Conservation (phyloP, 2,888 invertebrate genomes). For the Phrixothrix hirtus region DNA sequence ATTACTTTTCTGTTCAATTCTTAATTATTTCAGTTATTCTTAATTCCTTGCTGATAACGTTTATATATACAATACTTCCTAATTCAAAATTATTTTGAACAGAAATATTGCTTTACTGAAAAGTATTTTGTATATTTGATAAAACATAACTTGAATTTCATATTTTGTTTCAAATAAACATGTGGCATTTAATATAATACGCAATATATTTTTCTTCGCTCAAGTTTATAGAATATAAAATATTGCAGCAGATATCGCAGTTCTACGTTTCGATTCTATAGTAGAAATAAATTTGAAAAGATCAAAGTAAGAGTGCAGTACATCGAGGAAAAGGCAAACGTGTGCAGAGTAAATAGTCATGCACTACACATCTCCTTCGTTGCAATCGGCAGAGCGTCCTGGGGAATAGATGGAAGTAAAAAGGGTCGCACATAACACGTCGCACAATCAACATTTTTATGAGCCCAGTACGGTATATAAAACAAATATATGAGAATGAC, state of each 20-base stretch:
- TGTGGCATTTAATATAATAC: slow-evolving; percentile 26
- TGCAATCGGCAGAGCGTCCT: slow-evolving; percentile 12
- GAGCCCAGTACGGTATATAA: slow-evolving; percentile 42
- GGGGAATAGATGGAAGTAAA: slow-evolving; percentile 20
- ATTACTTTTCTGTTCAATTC: no score
- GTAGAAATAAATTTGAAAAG: slow-evolving; percentile 20
- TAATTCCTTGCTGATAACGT: no score
- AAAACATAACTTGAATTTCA: neutral
- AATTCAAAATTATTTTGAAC: no score
- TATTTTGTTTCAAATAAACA: slow-evolving; percentile 23
- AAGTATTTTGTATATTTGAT: no score
- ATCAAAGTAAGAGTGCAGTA: slow-evolving; percentile 14
- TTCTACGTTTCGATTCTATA: slow-evolving; percentile 20
- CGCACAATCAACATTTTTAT: slow-evolving; percentile 45
- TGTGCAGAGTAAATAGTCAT: slow-evolving; percentile 2
- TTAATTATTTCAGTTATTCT: no score
- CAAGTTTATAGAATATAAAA: slow-evolving; percentile 25
- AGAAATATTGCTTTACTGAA: no score
- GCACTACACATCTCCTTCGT: slow-evolving; percentile 6
- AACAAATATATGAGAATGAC: slow-evolving; percentile 48
- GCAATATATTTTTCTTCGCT: slow-evolving; percentile 26
- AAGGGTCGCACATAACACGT: slow-evolving; percentile 40
- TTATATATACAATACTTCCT: no score
- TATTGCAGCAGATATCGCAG: slow-evolving; percentile 20
- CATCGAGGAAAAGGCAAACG: slow-evolving; percentile 9